These are phyloP conservation scores for Ornithorhynchus anatinus DNA, from an alignment of 2,113 vertebrate species.

Conservation along the genomic window DNA sequence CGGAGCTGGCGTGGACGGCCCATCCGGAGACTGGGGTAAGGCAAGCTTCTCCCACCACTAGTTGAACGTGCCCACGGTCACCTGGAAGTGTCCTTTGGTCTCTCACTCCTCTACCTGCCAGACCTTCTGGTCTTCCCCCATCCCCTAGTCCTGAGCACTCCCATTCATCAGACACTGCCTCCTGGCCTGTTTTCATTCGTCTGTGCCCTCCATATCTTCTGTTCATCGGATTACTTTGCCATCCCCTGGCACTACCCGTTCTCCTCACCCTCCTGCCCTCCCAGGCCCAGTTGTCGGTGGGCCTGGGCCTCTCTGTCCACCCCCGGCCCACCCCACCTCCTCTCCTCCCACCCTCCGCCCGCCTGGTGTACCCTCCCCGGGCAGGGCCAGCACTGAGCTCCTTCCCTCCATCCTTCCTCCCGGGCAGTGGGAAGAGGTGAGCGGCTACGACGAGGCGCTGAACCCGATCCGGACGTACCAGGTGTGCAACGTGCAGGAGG, in stretches of 20 bases:
- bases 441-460: conserved; percentile 93
- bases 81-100: not conserved
- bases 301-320: too few relatives aligned
- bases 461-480: conserved; percentile 97
- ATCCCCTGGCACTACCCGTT: too few relatives aligned
- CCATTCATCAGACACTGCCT: too few relatives aligned
- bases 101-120: not conserved
- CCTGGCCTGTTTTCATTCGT: too few relatives aligned
- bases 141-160: too few relatives aligned
- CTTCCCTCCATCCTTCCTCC: not conserved
- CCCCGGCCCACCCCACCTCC: too few relatives aligned
- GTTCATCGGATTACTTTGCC: too few relatives aligned
- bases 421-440: conserved; percentile 95
- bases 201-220: too few relatives aligned
- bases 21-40: conserved; percentile 97
- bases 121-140: too few relatives aligned
- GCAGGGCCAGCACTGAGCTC: too few relatives aligned
- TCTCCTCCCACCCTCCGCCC: not conserved
- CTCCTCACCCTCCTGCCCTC: too few relatives aligned
- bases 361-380: not conserved
- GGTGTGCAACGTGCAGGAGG: conserved; percentile 90
- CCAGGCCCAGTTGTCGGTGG: too few relatives aligned
- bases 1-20: conserved; percentile 94
- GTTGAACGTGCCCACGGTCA: not conserved
- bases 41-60: not conserved